Percentiles rank a stretch among this genome's conserved stretches.
phyloP scores from a whole-genome alignment of 2,888 invertebrate species.

The Nezara viridula region DNA sequence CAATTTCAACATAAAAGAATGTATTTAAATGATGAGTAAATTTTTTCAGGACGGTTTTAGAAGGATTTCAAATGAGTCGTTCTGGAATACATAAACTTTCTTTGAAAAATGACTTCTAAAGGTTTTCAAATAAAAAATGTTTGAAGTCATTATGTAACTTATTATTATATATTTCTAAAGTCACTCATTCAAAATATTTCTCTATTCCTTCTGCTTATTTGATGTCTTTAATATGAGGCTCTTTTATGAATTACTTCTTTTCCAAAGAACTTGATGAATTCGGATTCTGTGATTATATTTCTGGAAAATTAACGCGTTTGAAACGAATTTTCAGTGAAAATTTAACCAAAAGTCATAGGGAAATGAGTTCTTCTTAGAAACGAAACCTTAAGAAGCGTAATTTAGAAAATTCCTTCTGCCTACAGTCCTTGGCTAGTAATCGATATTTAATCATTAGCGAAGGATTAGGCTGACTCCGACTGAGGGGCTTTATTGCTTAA shows the following conservation, averaged over 20 bases:
- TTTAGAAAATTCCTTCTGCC: constrained; percentile 10
- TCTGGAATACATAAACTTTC: too few relatives aligned
- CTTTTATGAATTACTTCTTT: neutral
- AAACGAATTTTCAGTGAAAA: neutral
- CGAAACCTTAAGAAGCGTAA: neutral
- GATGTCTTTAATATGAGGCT: too few relatives aligned
- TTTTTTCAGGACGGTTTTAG: too few relatives aligned
- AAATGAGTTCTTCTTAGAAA: constrained; percentile 23
- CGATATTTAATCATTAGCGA: constrained; percentile 46
- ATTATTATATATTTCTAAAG: too few relatives aligned
- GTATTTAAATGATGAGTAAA: too few relatives aligned
- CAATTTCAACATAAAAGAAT: too few relatives aligned
- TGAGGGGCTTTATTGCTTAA: constrained; percentile 34
- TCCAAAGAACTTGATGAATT: neutral
- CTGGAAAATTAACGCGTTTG: constrained; percentile 1
- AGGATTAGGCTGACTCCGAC: neutral
- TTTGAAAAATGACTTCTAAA: too few relatives aligned
- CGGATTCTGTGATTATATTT: neutral
- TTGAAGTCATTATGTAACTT: too few relatives aligned
- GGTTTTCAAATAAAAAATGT: too few relatives aligned
- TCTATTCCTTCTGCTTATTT: too few relatives aligned
- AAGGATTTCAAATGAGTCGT: too few relatives aligned
- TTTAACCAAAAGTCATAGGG: neutral
- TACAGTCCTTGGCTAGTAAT: neutral
- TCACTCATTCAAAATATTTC: too few relatives aligned